A percentile compares a stretch with the other conserved stretches of the same genome.
Conservation (phyloP, 2,888 invertebrate genomes). For the Ypsolopha scabrella region DNA sequence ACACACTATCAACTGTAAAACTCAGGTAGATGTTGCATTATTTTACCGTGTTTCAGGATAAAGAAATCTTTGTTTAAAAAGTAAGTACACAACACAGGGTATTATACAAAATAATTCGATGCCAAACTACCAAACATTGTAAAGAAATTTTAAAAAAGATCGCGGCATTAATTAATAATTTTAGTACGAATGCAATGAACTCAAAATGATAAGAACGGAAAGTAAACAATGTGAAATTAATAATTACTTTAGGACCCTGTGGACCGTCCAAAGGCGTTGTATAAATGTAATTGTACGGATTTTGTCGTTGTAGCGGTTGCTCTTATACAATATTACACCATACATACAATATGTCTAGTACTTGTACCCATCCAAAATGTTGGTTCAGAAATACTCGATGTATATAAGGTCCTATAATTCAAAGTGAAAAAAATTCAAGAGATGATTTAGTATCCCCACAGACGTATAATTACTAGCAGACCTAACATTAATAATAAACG, state of each 20-base stretch:
- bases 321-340: slow-evolving; percentile 14
- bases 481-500: no score
- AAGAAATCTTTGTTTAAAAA: neutral
- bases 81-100: neutral
- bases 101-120: neutral
- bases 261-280: slow-evolving; percentile 36
- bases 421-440: no score
- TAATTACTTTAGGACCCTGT: slow-evolving; percentile 57
- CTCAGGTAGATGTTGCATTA: neutral
- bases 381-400: no score
- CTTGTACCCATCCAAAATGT: no score
- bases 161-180: no score
- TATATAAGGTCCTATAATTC: no score
- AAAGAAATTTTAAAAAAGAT: no score
- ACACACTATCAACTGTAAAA: neutral
- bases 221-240: no score
- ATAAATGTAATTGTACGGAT: slow-evolving; percentile 35
- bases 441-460: no score
- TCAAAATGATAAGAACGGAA: no score
- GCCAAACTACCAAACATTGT: neutral
- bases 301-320: slow-evolving; percentile 41
- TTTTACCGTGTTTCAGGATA: neutral
- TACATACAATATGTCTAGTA: neutral
- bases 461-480: no score
- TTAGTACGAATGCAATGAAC: no score